Conservation (phyloP, 2,888 invertebrate species). For the Ptychoptera contaminata region DNA sequence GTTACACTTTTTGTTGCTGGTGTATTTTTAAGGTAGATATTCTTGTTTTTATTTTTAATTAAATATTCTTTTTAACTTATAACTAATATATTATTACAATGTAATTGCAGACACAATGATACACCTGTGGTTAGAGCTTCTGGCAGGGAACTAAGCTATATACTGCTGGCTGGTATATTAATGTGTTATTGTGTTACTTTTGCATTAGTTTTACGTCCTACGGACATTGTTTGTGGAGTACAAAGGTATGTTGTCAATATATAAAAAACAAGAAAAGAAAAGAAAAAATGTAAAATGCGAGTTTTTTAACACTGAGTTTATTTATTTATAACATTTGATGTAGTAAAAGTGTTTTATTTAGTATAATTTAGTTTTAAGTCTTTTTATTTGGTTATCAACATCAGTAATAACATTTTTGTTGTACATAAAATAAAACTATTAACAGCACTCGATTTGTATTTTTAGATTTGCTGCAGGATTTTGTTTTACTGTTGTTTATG, state of each 20-base stretch:
- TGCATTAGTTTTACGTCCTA: conserved; percentile 71
- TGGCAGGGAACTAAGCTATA: conserved; percentile 77
- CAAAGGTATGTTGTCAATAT: conserved; percentile 47
- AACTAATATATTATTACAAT: too few relatives aligned
- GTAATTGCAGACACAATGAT: conserved; percentile 57
- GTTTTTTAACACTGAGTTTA: neutral
- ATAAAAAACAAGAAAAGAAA: neutral
- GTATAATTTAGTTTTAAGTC: too few relatives aligned
- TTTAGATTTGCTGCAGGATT: conserved; percentile 76
- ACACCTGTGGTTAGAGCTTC: conserved; percentile 97
- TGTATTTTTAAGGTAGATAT: conserved; percentile 49
- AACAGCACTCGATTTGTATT: neutral
- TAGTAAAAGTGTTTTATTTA: neutral
- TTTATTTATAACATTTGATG: too few relatives aligned
- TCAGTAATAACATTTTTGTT: too few relatives aligned
- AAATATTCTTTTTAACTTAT: neutral
- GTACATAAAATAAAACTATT: neutral
- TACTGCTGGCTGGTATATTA: conserved; percentile 75
- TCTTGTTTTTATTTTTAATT: neutral
- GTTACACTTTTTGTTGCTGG: conserved; percentile 63
- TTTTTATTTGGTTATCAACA: too few relatives aligned
- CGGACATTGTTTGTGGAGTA: conserved; percentile 76
- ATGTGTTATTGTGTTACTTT: conserved; percentile 90
- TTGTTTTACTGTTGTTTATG: conserved; percentile 94
- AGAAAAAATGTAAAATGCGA: neutral